Conservation (phyloP, 1,140 invertebrate species). For the Drosophila ambigua region DNA sequence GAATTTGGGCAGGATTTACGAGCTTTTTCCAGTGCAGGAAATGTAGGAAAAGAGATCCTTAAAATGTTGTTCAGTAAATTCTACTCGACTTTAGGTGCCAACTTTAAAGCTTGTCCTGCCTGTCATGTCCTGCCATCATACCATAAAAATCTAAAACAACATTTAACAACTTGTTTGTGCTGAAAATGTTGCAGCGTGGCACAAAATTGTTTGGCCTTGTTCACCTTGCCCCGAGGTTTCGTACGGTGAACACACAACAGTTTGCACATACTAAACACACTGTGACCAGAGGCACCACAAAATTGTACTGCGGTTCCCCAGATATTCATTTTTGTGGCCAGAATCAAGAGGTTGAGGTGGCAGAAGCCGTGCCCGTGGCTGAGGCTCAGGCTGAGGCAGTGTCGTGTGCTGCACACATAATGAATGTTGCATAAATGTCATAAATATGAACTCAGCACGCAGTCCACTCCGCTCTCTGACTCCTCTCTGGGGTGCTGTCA, state of each 20-base stretch:
- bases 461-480: slow-evolving; percentile 17
- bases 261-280: slow-evolving; percentile 29
- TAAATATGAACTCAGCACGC: slow-evolving; percentile 46
- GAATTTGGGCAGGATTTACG: too few relatives aligned
- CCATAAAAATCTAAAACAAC: not conserved
- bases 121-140: too few relatives aligned
- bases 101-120: too few relatives aligned
- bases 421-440: slow-evolving; percentile 72
- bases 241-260: slow-evolving; percentile 5
- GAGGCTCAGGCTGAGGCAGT: not conserved
- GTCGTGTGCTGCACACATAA: slow-evolving; percentile 54
- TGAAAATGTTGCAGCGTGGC: not conserved
- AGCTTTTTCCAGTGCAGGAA: too few relatives aligned
- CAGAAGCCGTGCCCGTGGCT: not conserved
- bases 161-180: not conserved
- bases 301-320: slow-evolving; percentile 15
- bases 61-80: too few relatives aligned
- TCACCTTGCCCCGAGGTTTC: slow-evolving; percentile 7
- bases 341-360: slow-evolving; percentile 8
- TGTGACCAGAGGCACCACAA: slow-evolving; percentile 10
- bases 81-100: too few relatives aligned
- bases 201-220: not conserved
- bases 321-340: slow-evolving; percentile 30
- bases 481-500: slow-evolving; percentile 8
- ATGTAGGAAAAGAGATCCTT: too few relatives aligned